Conservation (phyloP, 2,113 vertebrate genomes). For the Pipra filicauda region DNA sequence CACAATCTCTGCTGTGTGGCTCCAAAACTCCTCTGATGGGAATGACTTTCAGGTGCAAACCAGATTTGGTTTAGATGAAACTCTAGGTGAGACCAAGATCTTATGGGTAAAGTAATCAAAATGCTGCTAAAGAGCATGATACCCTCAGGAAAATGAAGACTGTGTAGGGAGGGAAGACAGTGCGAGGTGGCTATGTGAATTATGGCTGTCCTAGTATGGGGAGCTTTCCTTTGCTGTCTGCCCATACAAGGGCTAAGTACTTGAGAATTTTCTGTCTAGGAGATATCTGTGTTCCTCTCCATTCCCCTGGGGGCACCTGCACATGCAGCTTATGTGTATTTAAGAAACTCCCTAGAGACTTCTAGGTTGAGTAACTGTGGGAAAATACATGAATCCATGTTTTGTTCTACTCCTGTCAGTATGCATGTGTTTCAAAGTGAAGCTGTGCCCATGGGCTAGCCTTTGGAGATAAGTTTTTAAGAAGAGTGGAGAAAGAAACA, state of each 20-base stretch:
- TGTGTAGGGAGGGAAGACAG: neutral
- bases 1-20: neutral
- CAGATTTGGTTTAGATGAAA: neutral
- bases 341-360: neutral
- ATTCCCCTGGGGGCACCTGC: neutral
- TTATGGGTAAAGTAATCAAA: neutral
- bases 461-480: neutral
- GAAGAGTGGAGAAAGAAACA: neutral
- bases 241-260: neutral
- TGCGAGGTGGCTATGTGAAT: neutral
- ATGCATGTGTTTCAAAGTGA: neutral
- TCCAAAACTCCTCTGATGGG: rapidly evolving
- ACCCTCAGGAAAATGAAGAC: neutral
- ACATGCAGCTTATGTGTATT: neutral
- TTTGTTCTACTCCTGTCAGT: neutral
- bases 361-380: neutral
- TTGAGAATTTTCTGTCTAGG: neutral
- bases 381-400: neutral
- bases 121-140: neutral
- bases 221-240: neutral
- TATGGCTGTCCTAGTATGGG: neutral
- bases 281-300: neutral
- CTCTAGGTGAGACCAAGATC: neutral
- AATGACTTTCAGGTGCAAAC: neutral
- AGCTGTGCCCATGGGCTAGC: neutral